Conservation (phyloP, 2,888 invertebrate genomes). For the Omphaloscelis lunosa region DNA sequence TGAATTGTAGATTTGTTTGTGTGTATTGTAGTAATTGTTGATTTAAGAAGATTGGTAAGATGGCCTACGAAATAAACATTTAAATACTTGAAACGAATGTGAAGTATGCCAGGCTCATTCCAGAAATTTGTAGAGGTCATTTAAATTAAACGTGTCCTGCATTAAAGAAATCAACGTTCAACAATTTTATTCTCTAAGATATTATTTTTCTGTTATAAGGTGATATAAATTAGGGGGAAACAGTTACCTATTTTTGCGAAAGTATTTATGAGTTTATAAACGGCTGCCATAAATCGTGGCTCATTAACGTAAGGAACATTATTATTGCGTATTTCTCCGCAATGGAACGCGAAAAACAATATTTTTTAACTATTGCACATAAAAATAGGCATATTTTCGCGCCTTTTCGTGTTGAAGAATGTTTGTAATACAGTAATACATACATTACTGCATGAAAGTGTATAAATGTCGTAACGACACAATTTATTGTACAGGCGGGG, state of each 20-base stretch:
- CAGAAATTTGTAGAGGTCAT: neutral
- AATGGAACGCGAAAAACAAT: constrained; percentile 42
- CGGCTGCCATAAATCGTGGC: constrained; percentile 61
- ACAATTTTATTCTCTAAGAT: constrained; percentile 31
- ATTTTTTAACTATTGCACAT: constrained; percentile 44
- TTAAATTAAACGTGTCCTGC: constrained; percentile 13
- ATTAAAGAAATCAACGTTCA: constrained; percentile 22
- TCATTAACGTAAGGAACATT: constrained; percentile 60
- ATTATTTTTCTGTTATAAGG: constrained; percentile 50
- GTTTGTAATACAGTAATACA: constrained; percentile 31
- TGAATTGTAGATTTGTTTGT: too few relatives aligned
- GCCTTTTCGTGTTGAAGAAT: constrained; percentile 26
- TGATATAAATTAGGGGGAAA: constrained; percentile 61
- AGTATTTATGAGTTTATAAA: constrained; percentile 66
- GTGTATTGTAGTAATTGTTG: too few relatives aligned
- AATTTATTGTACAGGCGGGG: neutral
- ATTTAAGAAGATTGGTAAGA: too few relatives aligned
- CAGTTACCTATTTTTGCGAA: constrained; percentile 61
- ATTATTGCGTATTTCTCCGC: constrained; percentile 49
- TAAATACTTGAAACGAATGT: constrained; percentile 4
- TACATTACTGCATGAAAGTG: constrained; percentile 8
- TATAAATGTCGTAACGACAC: constrained; percentile 23
- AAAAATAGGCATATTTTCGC: constrained; percentile 33
- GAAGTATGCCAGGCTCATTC: neutral
- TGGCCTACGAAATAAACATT: neutral